phyloP scores from a whole-genome alignment of 1,140 invertebrate genomes.

The Diabrotica undecimpunctata region DNA sequence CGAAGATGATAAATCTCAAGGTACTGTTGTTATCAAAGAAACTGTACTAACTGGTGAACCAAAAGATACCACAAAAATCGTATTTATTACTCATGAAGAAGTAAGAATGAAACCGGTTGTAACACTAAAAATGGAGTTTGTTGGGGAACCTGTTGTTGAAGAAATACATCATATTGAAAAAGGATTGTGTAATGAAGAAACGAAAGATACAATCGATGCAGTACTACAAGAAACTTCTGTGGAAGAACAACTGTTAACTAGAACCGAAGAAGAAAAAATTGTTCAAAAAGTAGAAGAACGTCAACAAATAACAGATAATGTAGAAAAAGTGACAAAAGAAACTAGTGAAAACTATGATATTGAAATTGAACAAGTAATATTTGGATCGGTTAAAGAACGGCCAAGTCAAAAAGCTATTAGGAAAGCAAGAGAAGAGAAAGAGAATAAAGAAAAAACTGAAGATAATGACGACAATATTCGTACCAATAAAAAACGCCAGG shows the following conservation, averaged over 20 bases:
- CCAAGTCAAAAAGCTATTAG: slow-evolving; percentile 25
- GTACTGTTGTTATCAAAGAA: not conserved
- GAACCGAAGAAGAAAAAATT: not conserved
- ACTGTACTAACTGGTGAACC: slow-evolving; percentile 4
- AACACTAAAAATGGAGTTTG: slow-evolving; percentile 58
- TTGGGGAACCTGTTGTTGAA: slow-evolving; percentile 26
- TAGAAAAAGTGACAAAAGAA: not conserved
- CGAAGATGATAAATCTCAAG: slow-evolving; percentile 9
- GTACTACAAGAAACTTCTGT: too few species aligned
- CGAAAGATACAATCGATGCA: too few species aligned
- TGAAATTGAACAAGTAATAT: slow-evolving; percentile 43
- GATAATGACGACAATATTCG: slow-evolving; percentile 26
- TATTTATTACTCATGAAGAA: slow-evolving; percentile 66
- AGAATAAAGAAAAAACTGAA: slow-evolving; percentile 11
- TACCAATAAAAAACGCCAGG: slow-evolving; percentile 33
- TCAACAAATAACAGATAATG: not conserved
- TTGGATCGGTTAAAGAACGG: slow-evolving; percentile 47
- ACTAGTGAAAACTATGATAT: not conserved
- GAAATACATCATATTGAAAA: slow-evolving; percentile 24
- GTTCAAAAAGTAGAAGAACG: not conserved
- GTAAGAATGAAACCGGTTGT: slow-evolving; percentile 61
- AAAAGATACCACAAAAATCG: slow-evolving; percentile 55
- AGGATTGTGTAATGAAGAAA: slow-evolving; percentile 7
- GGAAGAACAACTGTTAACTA: not conserved
- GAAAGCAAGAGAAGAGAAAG: slow-evolving; percentile 9